Percentiles rank a stretch among this genome's conserved stretches.
phyloP scores from a whole-genome alignment of 2,113 vertebrate species.

The Chascanopsetta lugubris region DNA sequence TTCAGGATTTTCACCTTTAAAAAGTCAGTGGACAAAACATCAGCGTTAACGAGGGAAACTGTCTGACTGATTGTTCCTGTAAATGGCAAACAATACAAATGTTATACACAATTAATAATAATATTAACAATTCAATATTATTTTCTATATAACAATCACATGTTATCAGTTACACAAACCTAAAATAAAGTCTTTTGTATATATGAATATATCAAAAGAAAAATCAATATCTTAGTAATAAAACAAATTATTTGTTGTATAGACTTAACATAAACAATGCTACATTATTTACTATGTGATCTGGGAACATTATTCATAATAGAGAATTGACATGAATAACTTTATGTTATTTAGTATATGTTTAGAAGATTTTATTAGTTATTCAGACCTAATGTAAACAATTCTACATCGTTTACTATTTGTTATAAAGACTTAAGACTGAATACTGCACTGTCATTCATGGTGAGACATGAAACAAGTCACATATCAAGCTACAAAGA shows the following conservation, averaged over 20 bases:
- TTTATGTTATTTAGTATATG: not conserved
- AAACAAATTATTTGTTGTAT: not conserved
- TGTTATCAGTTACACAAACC: no score
- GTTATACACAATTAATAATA: no score
- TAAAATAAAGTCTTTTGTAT: no score
- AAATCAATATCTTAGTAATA: no score
- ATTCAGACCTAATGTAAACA: not conserved
- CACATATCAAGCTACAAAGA: not conserved
- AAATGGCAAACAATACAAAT: no score
- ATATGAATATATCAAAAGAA: no score
- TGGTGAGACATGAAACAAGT: constrained; percentile 30
- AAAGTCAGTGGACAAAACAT: constrained; percentile 16
- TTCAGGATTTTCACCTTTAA: constrained; percentile 79
- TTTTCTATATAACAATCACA: no score
- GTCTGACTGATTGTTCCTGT: not conserved
- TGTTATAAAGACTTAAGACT: no score
- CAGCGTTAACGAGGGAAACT: not conserved
- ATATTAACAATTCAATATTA: no score
- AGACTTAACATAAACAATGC: not conserved
- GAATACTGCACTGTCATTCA: constrained; percentile 76
- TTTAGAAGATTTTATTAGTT: no score
- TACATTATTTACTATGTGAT: not conserved
- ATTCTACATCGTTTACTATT: no score
- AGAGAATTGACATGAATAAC: not conserved
- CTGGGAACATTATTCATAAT: not conserved